Base-by-base conservation (phyloP, 2,797 vertebrate species). In the Pipistrellus nathusii region DNA sequence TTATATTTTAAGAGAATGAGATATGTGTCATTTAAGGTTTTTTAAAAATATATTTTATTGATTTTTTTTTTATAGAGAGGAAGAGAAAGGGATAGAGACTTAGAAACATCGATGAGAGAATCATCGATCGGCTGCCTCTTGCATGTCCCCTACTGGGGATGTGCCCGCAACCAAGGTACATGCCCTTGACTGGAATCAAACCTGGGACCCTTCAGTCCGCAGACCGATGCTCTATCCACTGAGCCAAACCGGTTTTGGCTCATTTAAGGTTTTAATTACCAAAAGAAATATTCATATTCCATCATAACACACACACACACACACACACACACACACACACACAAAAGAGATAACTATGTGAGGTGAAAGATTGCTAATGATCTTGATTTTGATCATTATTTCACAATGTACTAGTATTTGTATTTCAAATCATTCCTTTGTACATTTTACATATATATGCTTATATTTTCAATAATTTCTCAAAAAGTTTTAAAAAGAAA, bases 201-300 rank as follows among this genome's bases (percentile, higher is more conserved):
- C 35, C 35, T n/a, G 35, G 35, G 35, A 35, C 35, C 35, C 35
- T 35, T 35, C 35, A 35, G 35, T 35, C 35, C 35, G 35, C 35
- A 35, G 35, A 35, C 35, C 35, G 35, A 35, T 35, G 35, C 35
- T 35, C 35, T 35, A 35, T 35, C 35, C 35, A 35, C 35, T 35
- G 35, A 35, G 35, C 35, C 35, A 35, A 35, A 35, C 3, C 3
- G 35, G 35, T 35, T 35, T 35, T 4, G 4, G 35, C 35, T 94
- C 32, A 30, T 76, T 93, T 91, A 81, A 97, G 46, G 23, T 81
- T 96, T 94, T 86, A 86, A 89, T 91, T 94, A 82, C 11, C 53
- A 46, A 46, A 80, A 30, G 8, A 76, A 35, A 15, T 35, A 32
- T 21, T 82, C 15, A 14, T 27, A 64, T 44, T 85, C 92, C 30